Base-by-base conservation (phyloP, 2,797 vertebrate species). In the Uromys caudimaculatus region DNA sequence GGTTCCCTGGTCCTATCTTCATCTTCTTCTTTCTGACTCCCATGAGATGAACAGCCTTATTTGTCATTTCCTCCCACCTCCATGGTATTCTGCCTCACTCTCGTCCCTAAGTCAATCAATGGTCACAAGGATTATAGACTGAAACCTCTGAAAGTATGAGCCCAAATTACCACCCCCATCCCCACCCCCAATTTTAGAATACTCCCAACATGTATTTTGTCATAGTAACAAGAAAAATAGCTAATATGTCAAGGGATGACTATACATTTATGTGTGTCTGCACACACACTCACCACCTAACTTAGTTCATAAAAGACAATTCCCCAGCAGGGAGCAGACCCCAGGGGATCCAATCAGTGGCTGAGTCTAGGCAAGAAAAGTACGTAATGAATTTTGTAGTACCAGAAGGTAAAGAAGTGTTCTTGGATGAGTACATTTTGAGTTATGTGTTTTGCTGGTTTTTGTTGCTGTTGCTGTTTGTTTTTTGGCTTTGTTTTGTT, bases 331-430 rank as follows among this genome's bases (percentile, higher is more conserved):
- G 85, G 44, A 92, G 44, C 29, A 60, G 4, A 73, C 6, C 38
- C 38, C 58, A 60, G 21, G 87, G 84, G 60, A 52, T 24, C 38
- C 90, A 92, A 56, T 76, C 44, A 94, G 2, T 67, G 38, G 76
- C n/a, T 87, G 44, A 75, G 78, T 87, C 38, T 35, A 60, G 32
- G 4, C 50, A 76, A 88, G 56, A 5, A 96, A 95, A 96, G 14
- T 76, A 50, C 52, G 78, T 41, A 62, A 92, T 81, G 44, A 93
- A 84, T 76, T 14, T 90, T 50, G 6, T 27, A 60, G 32, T 71
- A 5, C 0, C 62, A 14, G 38, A 87, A 86, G 38, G 1, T 83
- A 44, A 91, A 32, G 6, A 78, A 67, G 35, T 47, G 7, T 21
- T 93, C 56, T 77, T 87, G 44, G 9, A 47, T 76, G 29, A 76